Percentiles rank a stretch among this genome's conserved stretches.
These are phyloP conservation scores for Drosophila histrio DNA, from an alignment of 2,888 invertebrate species.

Conservation along the genomic window DNA sequence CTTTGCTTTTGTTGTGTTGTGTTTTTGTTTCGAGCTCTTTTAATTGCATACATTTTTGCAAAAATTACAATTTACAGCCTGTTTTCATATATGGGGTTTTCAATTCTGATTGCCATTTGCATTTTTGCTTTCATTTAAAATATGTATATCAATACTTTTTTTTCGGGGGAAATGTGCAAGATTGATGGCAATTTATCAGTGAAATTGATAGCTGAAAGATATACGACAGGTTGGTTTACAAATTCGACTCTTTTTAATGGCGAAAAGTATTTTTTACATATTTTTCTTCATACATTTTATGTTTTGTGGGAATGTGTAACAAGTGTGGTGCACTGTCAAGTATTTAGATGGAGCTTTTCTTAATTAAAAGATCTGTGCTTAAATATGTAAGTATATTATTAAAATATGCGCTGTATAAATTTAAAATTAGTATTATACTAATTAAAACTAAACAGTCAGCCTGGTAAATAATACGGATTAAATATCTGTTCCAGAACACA, in stretches of 20 bases:
- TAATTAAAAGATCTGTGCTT: no score
- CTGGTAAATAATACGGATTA: no score
- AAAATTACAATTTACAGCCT: constrained; percentile 9
- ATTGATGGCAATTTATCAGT: constrained; percentile 6
- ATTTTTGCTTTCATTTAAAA: neutral
- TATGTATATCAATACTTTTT: neutral
- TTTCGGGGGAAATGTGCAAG: neutral
- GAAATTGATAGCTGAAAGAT: neutral
- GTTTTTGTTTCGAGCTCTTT: constrained; percentile 28
- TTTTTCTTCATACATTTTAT: no score
- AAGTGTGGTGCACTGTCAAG: no score
- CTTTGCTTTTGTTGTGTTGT: constrained; percentile 6
- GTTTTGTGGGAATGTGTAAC: no score
- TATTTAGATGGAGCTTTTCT: no score
- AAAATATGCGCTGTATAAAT: no score
- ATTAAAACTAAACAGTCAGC: no score
- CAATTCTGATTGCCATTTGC: constrained; percentile 1
- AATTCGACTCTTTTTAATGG: neutral
- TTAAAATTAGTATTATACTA: no score
- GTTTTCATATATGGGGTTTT: constrained; percentile 34
- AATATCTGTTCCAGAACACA: no score
- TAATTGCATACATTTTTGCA: constrained; percentile 51
- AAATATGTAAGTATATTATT: no score
- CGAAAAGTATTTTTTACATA: neutral
- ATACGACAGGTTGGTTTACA: no score